A percentile compares a stretch with the other conserved stretches of the same genome.
Conservation (phyloP, 2,888 invertebrate species). For the Hydroisotoma schaefferi region DNA sequence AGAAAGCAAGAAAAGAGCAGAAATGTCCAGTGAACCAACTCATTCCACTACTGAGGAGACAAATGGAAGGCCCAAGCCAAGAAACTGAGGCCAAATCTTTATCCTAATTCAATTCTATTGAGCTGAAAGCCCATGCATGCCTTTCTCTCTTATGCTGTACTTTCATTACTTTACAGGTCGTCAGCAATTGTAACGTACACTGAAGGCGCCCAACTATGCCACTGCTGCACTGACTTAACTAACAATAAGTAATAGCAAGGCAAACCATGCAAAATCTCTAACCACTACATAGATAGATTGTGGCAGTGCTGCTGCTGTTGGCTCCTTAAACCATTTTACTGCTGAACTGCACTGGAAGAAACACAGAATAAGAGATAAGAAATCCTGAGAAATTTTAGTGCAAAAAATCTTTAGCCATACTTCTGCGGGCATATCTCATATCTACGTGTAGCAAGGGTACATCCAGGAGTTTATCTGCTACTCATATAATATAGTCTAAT, state of each 20-base stretch:
- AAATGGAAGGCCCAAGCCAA: constrained; percentile 6
- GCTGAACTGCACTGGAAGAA: background rate
- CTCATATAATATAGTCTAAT: no score
- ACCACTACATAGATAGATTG: background rate
- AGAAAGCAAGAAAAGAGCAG: background rate
- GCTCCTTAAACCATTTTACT: background rate
- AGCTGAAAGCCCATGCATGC: constrained; percentile 8
- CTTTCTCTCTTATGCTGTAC: background rate
- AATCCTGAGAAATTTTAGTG: background rate
- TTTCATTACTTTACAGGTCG: constrained; percentile 4
- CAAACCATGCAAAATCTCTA: no score
- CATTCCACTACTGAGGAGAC: constrained; percentile 1
- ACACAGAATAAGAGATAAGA: constrained; percentile 16
- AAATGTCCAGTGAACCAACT: constrained; percentile 8
- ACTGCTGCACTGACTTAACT: no score
- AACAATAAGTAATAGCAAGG: no score
- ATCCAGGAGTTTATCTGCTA: no score
- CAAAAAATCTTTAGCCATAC: background rate
- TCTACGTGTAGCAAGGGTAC: no score
- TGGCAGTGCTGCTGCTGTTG: background rate
- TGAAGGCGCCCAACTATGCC: no score
- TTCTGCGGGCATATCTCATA: no score
- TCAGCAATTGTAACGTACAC: no score
- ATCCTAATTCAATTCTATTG: constrained; percentile 29
- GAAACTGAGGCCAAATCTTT: constrained; percentile 26